These are phyloP conservation scores for Sinocyclocheilus maitianheensis DNA, from an alignment of 2,113 vertebrate species.

Conservation along the genomic window DNA sequence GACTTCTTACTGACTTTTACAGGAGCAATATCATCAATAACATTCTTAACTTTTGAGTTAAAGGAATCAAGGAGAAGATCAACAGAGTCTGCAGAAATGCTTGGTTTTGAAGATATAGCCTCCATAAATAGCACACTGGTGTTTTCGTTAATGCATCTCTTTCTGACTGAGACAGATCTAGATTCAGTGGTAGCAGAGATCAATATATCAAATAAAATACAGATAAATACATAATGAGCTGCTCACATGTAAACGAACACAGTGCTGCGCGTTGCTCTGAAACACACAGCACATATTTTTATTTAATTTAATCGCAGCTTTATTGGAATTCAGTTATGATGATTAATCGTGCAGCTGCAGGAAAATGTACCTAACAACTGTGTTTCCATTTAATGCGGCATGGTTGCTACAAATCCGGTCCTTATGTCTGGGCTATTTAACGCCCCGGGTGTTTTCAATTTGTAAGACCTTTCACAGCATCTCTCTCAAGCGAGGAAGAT, in stretches of 20 bases:
- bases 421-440: slow-evolving; percentile 9
- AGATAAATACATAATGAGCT: background rate
- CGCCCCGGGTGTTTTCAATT: slow-evolving; percentile 67
- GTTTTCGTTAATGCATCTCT: too few species aligned
- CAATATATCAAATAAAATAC: too few species aligned
- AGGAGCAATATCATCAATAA: too few species aligned
- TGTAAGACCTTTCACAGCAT: slow-evolving; percentile 71
- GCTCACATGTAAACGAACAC: background rate
- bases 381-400: background rate
- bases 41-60: too few species aligned
- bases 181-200: too few species aligned
- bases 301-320: background rate
- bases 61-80: too few species aligned
- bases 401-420: background rate
- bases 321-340: background rate
- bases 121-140: too few species aligned
- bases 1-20: too few species aligned
- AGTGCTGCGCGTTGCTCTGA: background rate
- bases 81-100: too few species aligned
- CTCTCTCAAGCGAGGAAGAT: slow-evolving; percentile 68
- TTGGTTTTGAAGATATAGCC: too few species aligned
- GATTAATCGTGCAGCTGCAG: background rate
- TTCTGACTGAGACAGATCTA: too few species aligned
- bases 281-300: background rate
- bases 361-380: background rate